Evolutionary conservation across 2,888 invertebrate species (phyloP), one percentile per base, ranked within the genome.

Genomic region (Pristionchus entomophagus): DNA sequence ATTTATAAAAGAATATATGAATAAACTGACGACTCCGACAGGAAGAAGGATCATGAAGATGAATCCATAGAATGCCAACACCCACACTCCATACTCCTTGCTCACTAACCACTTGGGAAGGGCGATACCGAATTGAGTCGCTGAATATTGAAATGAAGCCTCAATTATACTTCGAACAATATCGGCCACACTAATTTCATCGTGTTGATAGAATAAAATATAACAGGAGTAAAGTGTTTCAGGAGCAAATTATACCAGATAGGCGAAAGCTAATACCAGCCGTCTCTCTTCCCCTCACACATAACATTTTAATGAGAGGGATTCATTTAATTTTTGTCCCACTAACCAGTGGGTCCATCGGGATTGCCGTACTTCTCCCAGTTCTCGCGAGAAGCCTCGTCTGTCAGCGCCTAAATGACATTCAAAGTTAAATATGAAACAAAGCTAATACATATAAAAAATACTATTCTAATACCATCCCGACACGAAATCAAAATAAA

Each of bases 291-390:
- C n/a, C n/a, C n/a, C n/a, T n/a, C n/a, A n/a, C n/a, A n/a, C n/a
- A n/a, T n/a, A n/a, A n/a, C n/a, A n/a, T n/a, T n/a, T n/a, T n/a
- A n/a, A n/a, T n/a, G n/a, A n/a, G n/a, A n/a, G n/a, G n/a, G n/a
- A n/a, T n/a, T n/a, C n/a, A n/a, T n/a, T n/a, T n/a, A n/a, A n/a
- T n/a, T n/a, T n/a, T n/a, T n/a, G n/a, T n/a, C n/a, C n/a, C 22
- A 17, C 59, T 17, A 90, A 95, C 95, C 95, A 88, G 98, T 98
- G 0, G 99, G 99, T 4, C 99, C 99, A 95, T 99, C 99, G 0
- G 99, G 99, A 95, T 99, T 99, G 35, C 99, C 99, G 95, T 98
- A 98, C 94, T 97, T 97, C 94, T 99, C 98, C 97, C 98, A 99
- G 95, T 99, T 99, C 94, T 96, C 96, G 89, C 97, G 95, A 2